Evolutionary conservation across 2,113 vertebrate species (phyloP), one percentile per base, ranked within the genome.

Genomic region (Mormyrus iriodes): DNA sequence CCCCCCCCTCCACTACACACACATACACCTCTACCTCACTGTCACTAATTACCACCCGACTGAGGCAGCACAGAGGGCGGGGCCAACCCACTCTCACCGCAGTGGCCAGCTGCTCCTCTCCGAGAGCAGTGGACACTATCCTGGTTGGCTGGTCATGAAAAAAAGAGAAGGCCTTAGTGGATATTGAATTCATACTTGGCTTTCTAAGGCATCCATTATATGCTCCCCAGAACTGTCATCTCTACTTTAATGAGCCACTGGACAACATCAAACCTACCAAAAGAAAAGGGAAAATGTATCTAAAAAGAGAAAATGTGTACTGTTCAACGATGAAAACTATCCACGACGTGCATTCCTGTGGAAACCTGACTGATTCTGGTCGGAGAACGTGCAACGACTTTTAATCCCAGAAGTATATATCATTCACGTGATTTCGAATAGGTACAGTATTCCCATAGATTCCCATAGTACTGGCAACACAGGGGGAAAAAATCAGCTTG

Each of bases 31-130:
- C 85, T 52, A 17, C 61, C 86, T 84, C 89, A 84, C 86, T 69
- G 86, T 61, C 79, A 89, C 88, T 91, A 92, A 93, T 92, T 91
- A 86, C 88, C 86, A 49, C 53, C 73, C 53, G 52, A 61, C 87
- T 87, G 46, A 53, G 65, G 46, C 49, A 21, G 53, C 84, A 49
- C 42, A 35, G 44, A 52, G 31, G 53, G 24, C 10, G 13, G 53
- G 58, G 53, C 51, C 17, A 48, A 49, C 55, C 73, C 17, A 21
- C 82, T 58, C 89, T 61, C 53, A n/a, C 2, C 31, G 39, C 24
- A 44, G 82, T 21, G 58, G 9, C 61, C 61, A 24, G 85, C 21
- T 39, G 48, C 49, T 90, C 46, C 49, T 49, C 85, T 27, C 27
- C 3, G 49, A 73, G 83, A 85, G 58, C 89, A 49, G 52, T 61